These are phyloP conservation scores for Whitmania pigra DNA, from an alignment of 1,140 invertebrate species.

Conservation along the genomic window DNA sequence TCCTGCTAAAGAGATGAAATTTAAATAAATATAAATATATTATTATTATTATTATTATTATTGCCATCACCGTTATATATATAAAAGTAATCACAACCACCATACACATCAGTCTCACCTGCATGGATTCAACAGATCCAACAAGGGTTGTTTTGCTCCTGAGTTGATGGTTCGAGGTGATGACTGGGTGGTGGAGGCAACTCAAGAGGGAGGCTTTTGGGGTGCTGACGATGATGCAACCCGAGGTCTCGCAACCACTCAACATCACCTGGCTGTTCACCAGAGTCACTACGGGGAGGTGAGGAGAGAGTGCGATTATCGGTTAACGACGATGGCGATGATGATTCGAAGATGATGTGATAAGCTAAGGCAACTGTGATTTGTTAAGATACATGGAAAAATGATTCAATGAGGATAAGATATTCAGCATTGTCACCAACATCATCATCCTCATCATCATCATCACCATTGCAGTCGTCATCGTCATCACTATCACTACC, in stretches of 20 bases:
- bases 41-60: neutral
- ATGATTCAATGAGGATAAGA: too few species aligned
- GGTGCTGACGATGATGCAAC: slow-evolving; percentile 89
- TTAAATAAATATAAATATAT: too few species aligned
- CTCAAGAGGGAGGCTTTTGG: slow-evolving; percentile 87
- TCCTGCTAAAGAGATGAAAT: too few species aligned
- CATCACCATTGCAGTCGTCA: too few species aligned
- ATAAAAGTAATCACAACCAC: neutral
- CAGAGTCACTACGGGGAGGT: slow-evolving; percentile 38
- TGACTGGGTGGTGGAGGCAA: slow-evolving; percentile 75
- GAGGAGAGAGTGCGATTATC: neutral
- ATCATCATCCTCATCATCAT: neutral
- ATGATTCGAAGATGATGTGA: too few species aligned
- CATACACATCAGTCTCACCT: slow-evolving; percentile 39
- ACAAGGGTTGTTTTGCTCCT: slow-evolving; percentile 90
- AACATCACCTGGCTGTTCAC: slow-evolving; percentile 90
- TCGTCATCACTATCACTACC: neutral
- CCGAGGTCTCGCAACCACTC: slow-evolving; percentile 86
- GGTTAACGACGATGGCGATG: too few species aligned
- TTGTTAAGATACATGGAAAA: too few species aligned
- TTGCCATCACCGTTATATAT: slow-evolving; percentile 13
- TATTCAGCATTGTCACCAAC: neutral
- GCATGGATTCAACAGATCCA: slow-evolving; percentile 88
- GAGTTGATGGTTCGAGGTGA: slow-evolving; percentile 65
- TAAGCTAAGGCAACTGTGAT: too few species aligned